A percentile compares a stretch with the other conserved stretches of the same genome.
phyloP scores from a whole-genome alignment of 2,888 invertebrate genomes.

The Creontiades dilutus region DNA sequence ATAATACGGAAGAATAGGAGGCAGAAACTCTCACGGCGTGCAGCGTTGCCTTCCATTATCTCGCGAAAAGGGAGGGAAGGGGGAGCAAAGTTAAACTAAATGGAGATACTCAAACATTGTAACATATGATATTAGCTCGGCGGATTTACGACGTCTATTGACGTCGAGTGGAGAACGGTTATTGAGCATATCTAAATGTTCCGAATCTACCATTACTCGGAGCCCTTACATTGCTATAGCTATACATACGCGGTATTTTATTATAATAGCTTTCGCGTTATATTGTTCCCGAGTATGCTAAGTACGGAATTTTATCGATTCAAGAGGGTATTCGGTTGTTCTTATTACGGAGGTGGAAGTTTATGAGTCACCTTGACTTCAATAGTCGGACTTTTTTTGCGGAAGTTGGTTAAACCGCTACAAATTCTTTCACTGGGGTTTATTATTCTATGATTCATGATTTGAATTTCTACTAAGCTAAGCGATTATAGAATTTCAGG shows the following conservation, averaged over 20 bases:
- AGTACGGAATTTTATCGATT: too few relatives aligned
- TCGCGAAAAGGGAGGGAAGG: neutral
- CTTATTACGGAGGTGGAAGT: too few relatives aligned
- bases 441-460: too few relatives aligned
- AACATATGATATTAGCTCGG: conserved; percentile 57
- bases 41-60: conserved; percentile 15
- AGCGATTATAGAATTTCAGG: too few relatives aligned
- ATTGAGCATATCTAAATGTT: conserved; percentile 54
- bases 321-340: too few relatives aligned
- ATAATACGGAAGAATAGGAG: conserved; percentile 65
- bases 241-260: conserved; percentile 23
- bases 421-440: too few relatives aligned
- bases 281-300: neutral
- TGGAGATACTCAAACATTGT: conserved; percentile 62
- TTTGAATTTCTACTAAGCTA: too few relatives aligned
- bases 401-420: too few relatives aligned
- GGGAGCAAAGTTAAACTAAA: conserved; percentile 59
- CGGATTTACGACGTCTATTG: conserved; percentile 56
- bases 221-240: neutral
- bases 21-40: conserved; percentile 41
- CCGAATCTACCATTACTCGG: neutral
- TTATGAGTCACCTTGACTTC: too few relatives aligned
- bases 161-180: conserved; percentile 33
- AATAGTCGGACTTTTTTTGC: too few relatives aligned
- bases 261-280: neutral